Base-by-base conservation (phyloP, 2,888 invertebrate genomes). In the Craniophora ligustri region DNA sequence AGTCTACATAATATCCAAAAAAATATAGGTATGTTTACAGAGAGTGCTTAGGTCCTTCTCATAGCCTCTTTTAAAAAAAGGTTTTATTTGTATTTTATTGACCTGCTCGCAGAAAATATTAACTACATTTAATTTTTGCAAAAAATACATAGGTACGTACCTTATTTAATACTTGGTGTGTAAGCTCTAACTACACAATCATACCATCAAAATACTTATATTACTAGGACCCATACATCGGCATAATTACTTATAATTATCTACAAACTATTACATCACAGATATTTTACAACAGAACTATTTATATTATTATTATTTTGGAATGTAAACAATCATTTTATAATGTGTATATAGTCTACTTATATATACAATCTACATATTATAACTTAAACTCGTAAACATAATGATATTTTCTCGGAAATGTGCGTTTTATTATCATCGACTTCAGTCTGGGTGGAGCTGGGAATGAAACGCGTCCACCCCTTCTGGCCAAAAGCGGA, bases 261-360 rank as follows among this genome's bases (percentile, higher is more conserved):
- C 56, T 73, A 73, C 51, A 70, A 76, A 75, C 80, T 81, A 83
- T 75, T 68, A 84, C 82, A 87, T 87, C 87, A 87, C 87, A 87
- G 87, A 86, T 86, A 85, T 78, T 79, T 86, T 82, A 85, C 79
- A 82, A 81, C 79, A 78, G 72, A 78, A 77, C 69, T 71, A 72
- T 68, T 55, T 63, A 56, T 53, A 62, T 45, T 67, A 45, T 64
- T 50, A 63, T 64, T 49, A 60, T 61, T 55, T 50, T 60, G 73
- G 72, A 72, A 72, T 72, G 72, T 67, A 54, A 51, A 63, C 46
- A 44, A 50, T 47, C 0, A 45, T 46, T 31, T 50, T 8, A 44
- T 54, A 30, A 13, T 23, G 21, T 38, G 11, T 10, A 14, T 10
- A 14, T 14, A 32, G 26, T 55, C 15, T 31, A 30, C 11, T 5